A percentile compares a stretch with the other conserved stretches of the same genome.
These are phyloP conservation scores for Meles meles DNA, from an alignment of 2,113 vertebrate genomes.

Conservation along the genomic window DNA sequence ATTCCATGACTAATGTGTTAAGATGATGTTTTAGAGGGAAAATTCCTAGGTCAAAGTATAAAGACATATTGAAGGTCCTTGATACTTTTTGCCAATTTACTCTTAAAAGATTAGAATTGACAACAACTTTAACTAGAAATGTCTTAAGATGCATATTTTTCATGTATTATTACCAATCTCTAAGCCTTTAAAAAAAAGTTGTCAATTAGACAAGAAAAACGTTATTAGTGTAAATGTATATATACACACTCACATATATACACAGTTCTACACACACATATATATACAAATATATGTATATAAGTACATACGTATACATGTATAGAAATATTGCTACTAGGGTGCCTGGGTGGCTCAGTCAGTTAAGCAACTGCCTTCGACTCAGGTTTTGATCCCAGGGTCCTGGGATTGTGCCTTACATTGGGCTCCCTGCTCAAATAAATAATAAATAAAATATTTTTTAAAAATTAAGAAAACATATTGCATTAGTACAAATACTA, in stretches of 20 bases:
- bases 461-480: background rate
- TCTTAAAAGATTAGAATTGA: background rate
- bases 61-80: background rate
- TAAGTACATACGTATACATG: background rate
- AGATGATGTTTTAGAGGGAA: background rate
- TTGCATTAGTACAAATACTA: background rate
- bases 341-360: no score
- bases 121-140: background rate
- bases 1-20: background rate
- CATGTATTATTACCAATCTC: background rate
- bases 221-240: background rate
- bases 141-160: background rate
- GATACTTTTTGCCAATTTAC: background rate
- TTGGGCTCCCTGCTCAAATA: no score
- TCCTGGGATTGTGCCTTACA: no score
- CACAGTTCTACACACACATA: background rate
- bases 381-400: no score
- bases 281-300: no score
- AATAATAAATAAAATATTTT: no score
- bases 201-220: background rate
- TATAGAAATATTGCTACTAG: background rate
- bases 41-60: background rate
- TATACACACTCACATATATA: background rate
- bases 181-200: background rate
- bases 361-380: no score